A percentile compares a stretch with the other conserved stretches of the same genome.
These are phyloP conservation scores for Semnopithecus entellus DNA, from an alignment of 2,113 vertebrate genomes.

Conservation along the genomic window DNA sequence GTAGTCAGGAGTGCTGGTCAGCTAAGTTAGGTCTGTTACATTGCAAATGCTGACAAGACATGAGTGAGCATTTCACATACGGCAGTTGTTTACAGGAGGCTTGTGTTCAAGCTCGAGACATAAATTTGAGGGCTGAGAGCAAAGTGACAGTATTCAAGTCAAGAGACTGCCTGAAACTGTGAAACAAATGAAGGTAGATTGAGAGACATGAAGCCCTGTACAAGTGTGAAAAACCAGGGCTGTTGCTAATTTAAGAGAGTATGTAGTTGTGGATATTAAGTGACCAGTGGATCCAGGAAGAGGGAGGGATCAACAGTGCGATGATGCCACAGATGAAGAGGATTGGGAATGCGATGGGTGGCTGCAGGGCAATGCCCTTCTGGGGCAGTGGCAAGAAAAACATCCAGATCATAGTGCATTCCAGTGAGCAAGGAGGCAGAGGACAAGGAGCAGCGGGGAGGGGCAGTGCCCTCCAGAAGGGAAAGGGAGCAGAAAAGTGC, in stretches of 20 bases:
- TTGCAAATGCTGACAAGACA: not conserved
- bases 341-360: not conserved
- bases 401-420: not conserved
- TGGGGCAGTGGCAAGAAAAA: not conserved
- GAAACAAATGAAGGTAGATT: too few species aligned
- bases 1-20: not conserved
- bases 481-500: not conserved
- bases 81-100: too few species aligned
- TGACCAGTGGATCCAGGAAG: not conserved
- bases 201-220: fast-evolving
- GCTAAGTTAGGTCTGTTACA: not conserved
- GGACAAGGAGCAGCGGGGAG: not conserved
- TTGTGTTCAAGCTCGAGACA: not conserved
- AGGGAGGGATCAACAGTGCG: not conserved
- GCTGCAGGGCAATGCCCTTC: not conserved
- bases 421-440: not conserved
- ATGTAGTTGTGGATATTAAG: fast-evolving
- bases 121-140: not conserved
- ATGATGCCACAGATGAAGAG: not conserved
- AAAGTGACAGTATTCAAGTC: not conserved
- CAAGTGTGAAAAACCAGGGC: not conserved
- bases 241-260: not conserved
- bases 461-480: fast-evolving
- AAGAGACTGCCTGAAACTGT: not conserved
- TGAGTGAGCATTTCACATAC: not conserved